Base-by-base conservation (phyloP, 1,140 invertebrate genomes). In the silkworm (Bombyx mori) region DNA sequence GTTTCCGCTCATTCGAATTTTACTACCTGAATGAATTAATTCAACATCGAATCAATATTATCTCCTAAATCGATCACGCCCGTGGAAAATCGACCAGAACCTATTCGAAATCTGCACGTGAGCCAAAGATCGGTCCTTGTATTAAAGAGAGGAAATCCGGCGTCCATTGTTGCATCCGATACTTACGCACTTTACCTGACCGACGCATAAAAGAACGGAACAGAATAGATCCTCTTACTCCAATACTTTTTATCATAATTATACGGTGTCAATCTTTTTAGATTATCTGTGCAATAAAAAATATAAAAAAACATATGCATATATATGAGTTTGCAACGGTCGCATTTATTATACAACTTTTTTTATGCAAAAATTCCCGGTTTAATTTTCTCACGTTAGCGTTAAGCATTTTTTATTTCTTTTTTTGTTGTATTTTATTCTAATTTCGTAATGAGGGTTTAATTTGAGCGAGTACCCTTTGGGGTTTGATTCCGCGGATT, bases 361-460 rank as follows among this genome's bases (percentile, higher is more conserved):
- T 75, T 66, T 62, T 52, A 57, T 54, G 59, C 62, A 76, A 72
- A 76, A 75, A 66, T 63, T 56, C 35, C 51, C 57, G 56, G 57
- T 78, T 82, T 85, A 82, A 87, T 87, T 84, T 85, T 87, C 82
- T 85, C 82, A 87, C 82, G 82, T 87, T 87, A 83, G 68, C 73
- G 50, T 51, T 51, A 3, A 6, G 4, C 26, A 35, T 35, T 35
- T 35, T 35, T 35, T 35, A 63, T 71, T 60, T 66, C 69, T 65
- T 73, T 73, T 82, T 79, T 79, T 73, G 66, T 69, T 60, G 66
- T 82, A 81, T 79, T 77, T 79, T 35, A 35, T 35, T 35, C 26
- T 35, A 35, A 35, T 35, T 35, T 35, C 82, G 69, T 87, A 87
- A 87, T 79, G 82, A 85, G 79, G 79, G 71, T 87, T 87, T 84